These are phyloP conservation scores for Deilephila porcellus DNA, from an alignment of 2,888 invertebrate genomes.

Conservation along the genomic window DNA sequence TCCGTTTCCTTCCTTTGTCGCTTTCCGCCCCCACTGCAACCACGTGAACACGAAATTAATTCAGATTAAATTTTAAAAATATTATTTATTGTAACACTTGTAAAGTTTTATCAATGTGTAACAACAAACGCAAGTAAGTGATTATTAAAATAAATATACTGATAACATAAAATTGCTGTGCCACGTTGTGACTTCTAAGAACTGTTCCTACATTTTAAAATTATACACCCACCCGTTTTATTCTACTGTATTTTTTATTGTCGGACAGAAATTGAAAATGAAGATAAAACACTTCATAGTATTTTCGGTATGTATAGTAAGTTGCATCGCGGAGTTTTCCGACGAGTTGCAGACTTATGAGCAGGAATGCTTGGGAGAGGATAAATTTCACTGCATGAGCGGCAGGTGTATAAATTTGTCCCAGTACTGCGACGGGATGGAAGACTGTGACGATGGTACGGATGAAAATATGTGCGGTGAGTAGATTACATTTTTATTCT, in stretches of 20 bases:
- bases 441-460: conserved; percentile 86
- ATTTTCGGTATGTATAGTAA: conserved; percentile 43
- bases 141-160: background rate
- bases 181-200: background rate
- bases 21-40: conserved; percentile 2
- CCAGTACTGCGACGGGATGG: conserved; percentile 84
- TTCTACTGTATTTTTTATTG: background rate
- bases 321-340: conserved; percentile 52
- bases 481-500: conserved; percentile 38
- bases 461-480: conserved; percentile 82
- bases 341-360: conserved; percentile 65
- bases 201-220: background rate
- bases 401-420: conserved; percentile 83
- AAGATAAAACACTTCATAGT: background rate
- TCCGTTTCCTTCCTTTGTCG: conserved; percentile 16
- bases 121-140: conserved; percentile 4
- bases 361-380: conserved; percentile 61
- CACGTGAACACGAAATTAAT: conserved; percentile 18
- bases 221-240: background rate
- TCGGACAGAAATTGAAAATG: conserved; percentile 26
- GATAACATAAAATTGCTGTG: background rate
- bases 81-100: conserved; percentile 2
- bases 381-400: conserved; percentile 59
- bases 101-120: conserved; percentile 11
- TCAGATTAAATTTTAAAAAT: background rate